Base-by-base conservation (phyloP, 2,797 vertebrate genomes). In the Poeciliopsis paucimaculata region DNA sequence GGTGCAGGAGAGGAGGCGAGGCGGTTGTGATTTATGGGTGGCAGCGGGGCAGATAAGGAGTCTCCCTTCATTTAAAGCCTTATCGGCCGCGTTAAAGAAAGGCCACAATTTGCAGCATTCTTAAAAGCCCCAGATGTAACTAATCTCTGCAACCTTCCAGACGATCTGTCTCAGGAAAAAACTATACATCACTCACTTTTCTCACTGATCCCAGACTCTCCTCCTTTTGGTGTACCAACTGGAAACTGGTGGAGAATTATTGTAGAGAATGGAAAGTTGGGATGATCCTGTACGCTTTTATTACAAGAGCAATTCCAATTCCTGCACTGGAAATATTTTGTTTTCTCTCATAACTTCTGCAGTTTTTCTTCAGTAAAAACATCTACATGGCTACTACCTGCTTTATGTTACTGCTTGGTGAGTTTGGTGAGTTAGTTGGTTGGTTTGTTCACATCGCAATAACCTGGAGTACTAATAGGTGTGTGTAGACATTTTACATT, bases 1-100 rank as follows among this genome's bases (percentile, higher is more conserved):
- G 95, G 92, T 94, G 93, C 90, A 91, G 90, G 87, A 92, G 91
- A 92, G 93, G 92, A 95, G 94, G 92, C 18, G 20, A 94, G 91
- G 94, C 93, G 87, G 93, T 95, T 95, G 95, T 96, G 96, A 97
- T 97, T 96, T 96, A 96, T 97, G 96, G 96, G 95, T 94, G 96
- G 95, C 93, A 91, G 93, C 73, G 80, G 39, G 85, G 93, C 95
- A 95, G 96, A 97, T 97, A 97, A 96, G 95, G 92, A 91, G 78
- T 91, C 93, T 95, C 88, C 96, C 95, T 96, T 95, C 95, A 96
- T 96, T 96, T 97, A 96, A 93, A 77, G 93, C 91, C 96, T 97
- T 96, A 96, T 97, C 96, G 89, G 91, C 86, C 26, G 83, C 91
- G 93, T 95, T 95, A 95, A 96, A 96, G 96, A 97, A 96, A 96